Evolutionary conservation across 2,888 invertebrate genomes (phyloP).

Genomic region (Campoplex nolae): DNA sequence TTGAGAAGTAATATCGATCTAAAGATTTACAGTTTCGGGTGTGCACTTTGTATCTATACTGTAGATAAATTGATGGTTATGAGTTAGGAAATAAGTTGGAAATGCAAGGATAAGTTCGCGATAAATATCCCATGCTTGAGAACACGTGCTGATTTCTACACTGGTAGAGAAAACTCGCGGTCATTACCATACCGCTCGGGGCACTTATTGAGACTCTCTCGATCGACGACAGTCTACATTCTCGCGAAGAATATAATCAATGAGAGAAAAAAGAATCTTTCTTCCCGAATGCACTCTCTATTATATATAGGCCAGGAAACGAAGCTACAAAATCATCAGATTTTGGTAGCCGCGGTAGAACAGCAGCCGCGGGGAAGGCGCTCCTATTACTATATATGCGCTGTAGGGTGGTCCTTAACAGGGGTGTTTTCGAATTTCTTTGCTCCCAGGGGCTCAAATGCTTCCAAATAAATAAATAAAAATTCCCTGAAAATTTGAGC

Average conservation of each 20-base stretch:
- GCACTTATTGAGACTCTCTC: constrained; percentile 20
- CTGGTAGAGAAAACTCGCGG: constrained; percentile 44
- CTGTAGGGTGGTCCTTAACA: too few species aligned
- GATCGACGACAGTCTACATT: constrained; percentile 37
- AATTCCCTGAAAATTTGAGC: too few species aligned
- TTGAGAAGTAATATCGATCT: background rate
- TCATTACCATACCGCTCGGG: constrained; percentile 36
- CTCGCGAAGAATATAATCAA: constrained; percentile 34
- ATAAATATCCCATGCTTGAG: background rate
- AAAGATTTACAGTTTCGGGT: background rate
- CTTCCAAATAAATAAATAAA: too few species aligned
- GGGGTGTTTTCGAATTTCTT: too few species aligned
- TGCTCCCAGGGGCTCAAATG: too few species aligned
- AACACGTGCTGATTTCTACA: constrained; percentile 36
- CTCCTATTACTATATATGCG: too few species aligned
- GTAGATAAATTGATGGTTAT: background rate
- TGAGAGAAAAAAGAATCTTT: background rate
- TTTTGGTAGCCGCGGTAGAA: too few species aligned
- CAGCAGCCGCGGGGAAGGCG: too few species aligned
- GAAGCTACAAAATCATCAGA: too few species aligned
- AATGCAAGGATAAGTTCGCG: background rate
- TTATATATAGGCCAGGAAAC: too few species aligned
- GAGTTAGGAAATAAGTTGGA: background rate
- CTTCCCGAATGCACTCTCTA: background rate
- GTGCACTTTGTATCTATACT: background rate